phyloP scores from a whole-genome alignment of 2,888 invertebrate species.

The Keiferia lycopersicella region DNA sequence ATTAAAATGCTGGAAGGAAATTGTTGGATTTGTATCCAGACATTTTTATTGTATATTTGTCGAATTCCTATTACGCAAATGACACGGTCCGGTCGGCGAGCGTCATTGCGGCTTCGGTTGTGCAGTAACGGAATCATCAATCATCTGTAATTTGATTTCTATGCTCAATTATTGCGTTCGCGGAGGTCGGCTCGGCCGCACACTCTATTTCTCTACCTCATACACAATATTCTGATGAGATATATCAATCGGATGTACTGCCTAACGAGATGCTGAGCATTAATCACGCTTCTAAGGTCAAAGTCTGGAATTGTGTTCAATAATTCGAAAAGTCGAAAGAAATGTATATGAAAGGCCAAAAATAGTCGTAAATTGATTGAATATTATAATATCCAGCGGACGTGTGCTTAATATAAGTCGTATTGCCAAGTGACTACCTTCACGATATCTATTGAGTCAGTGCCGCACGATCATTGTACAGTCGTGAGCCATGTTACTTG shows the following conservation, averaged over 20 bases:
- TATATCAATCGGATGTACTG: constrained; percentile 23
- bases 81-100: constrained; percentile 65
- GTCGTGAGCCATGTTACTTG: constrained; percentile 48
- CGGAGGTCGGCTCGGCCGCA: constrained; percentile 70
- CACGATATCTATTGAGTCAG: constrained; percentile 54
- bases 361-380: constrained; percentile 17
- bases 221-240: constrained; percentile 46
- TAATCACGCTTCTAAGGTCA: not conserved
- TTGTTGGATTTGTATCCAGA: constrained; percentile 28
- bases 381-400: constrained; percentile 13
- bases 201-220: constrained; percentile 60
- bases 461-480: constrained; percentile 47
- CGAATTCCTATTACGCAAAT: constrained; percentile 73
- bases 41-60: constrained; percentile 52
- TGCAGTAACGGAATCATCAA: constrained; percentile 80
- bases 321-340: not conserved
- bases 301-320: not conserved
- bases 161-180: constrained; percentile 81
- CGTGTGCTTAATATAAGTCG: constrained; percentile 38
- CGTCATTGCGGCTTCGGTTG: constrained; percentile 74
- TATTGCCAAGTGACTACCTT: constrained; percentile 50
- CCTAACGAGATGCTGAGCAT: constrained; percentile 20
- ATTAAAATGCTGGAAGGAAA: constrained; percentile 1
- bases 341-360: not conserved
- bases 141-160: constrained; percentile 81